These are phyloP conservation scores for Odontocolon sp. DNA, from an alignment of 2,888 invertebrate genomes.

Conservation along the genomic window DNA sequence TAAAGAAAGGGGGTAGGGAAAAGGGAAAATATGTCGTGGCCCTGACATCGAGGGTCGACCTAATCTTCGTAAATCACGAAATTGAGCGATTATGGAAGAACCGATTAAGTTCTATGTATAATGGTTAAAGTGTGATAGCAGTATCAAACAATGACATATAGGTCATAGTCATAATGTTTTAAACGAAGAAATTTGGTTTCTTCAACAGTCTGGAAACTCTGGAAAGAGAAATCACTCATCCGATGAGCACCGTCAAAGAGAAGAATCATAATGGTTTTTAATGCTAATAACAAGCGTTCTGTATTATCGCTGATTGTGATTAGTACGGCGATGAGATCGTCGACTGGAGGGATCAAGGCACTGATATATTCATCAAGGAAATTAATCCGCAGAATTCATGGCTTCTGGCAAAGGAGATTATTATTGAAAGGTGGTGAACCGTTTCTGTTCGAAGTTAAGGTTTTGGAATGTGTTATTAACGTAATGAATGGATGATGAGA, in stretches of 20 bases:
- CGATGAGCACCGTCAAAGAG: conserved; percentile 9
- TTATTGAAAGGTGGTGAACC: background rate
- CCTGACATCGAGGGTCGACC: conserved; percentile 16
- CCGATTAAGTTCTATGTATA: no score
- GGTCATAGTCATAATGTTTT: conserved; percentile 2
- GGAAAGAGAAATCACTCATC: background rate
- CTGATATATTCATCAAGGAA: background rate
- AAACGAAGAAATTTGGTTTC: conserved; percentile 26
- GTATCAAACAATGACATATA: no score
- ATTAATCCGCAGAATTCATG: background rate
- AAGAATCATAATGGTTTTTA: conserved; percentile 6
- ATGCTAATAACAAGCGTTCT: conserved; percentile 28
- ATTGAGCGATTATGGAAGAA: background rate
- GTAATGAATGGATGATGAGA: no score
- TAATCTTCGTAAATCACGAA: conserved; percentile 16
- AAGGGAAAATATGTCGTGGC: background rate
- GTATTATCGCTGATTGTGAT: conserved; percentile 20
- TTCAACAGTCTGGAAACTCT: conserved; percentile 19
- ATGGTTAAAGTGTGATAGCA: no score
- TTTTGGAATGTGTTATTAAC: no score
- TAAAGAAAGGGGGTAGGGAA: background rate
- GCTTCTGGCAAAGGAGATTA: background rate
- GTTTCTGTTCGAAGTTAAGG: no score
- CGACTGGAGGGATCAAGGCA: background rate
- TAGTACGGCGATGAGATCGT: background rate